Base-by-base conservation (phyloP, 1,140 invertebrate species). In the Cylas formicarius region DNA sequence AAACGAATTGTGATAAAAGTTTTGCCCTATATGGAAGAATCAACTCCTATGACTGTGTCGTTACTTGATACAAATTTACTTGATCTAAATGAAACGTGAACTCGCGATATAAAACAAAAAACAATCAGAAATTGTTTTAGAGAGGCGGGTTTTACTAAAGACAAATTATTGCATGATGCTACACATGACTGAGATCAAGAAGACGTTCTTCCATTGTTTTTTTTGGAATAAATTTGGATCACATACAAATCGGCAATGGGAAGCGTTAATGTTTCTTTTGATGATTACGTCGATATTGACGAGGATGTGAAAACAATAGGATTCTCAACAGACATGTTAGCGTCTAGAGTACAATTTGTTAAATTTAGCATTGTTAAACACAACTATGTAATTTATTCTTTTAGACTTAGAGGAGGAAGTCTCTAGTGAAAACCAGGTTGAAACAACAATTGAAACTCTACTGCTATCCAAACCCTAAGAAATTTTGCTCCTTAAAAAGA, bases 231-330 rank as follows among this genome's bases (percentile, higher is more conserved):
- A 33, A 33, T 26, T 43, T 43, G 29, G 38, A 43, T 13, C 24
- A 32, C 29, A 42, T 5, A 21, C 22, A 33, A 31, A 42, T 23
- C 22, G 10, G 9, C 27, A 20, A 41, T 8, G 26, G 16, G 13
- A 9, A 23, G 11, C 27, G 27, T 21, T 13, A 19, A 32, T 23
- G 27, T 42, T 43, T 8, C 48, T 19, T 29, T 46, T 48, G 42
- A 50, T 38, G 40, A 27, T 38, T 50, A 38, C 4, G 2, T 50
- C 33, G 16, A 35, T 39, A 23, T 47, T 38, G 34, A 50, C 17
- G 31, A 48, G 7, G 45, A 16, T 45, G 19, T 33, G 7, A 4
- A 27, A 17, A 42, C 44, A 10, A 46, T 44, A 38, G 4, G 37
- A 16, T 46, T 27, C 7, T 28, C 21, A 41, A 46, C 39, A n/a